Conservation (phyloP, 2,113 vertebrate genomes). For the Eulacestoma nigropectus region DNA sequence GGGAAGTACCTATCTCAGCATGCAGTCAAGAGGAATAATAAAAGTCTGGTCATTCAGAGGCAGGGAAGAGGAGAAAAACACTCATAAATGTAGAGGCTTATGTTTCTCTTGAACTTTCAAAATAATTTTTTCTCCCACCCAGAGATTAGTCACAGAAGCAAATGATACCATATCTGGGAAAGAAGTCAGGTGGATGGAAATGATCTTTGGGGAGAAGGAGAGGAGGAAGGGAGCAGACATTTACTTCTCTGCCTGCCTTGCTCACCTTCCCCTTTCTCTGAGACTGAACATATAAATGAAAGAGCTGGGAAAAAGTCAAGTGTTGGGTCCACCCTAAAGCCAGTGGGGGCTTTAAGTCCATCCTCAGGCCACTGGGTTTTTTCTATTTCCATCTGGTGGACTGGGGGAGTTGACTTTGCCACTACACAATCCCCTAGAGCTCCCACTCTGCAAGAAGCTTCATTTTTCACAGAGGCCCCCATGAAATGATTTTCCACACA, state of each 20-base stretch:
- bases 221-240: not conserved
- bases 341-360: not conserved
- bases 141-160: conserved; percentile 31
- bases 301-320: not conserved
- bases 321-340: not conserved
- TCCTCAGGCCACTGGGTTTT: not conserved
- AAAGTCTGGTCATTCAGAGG: conserved; percentile 8
- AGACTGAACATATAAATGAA: not conserved
- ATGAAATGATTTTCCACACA: conserved; percentile 14
- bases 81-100: conserved; percentile 38
- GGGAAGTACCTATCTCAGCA: conserved; percentile 49
- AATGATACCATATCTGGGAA: conserved; percentile 6
- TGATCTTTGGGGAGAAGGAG: not conserved
- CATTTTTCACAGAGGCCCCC: not conserved
- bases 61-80: conserved; percentile 34
- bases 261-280: not conserved
- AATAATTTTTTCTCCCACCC: not conserved
- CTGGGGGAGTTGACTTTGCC: not conserved
- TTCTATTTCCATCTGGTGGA: not conserved
- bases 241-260: not conserved
- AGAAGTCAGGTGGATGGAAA: not conserved
- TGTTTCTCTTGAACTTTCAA: conserved; percentile 28
- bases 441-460: not conserved
- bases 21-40: conserved; percentile 38
- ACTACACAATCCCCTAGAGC: not conserved